Evolutionary conservation across 1,140 invertebrate genomes (phyloP), one percentile per base, ranked within the genome.

Genomic region (Oryzaephilus surinamensis): DNA sequence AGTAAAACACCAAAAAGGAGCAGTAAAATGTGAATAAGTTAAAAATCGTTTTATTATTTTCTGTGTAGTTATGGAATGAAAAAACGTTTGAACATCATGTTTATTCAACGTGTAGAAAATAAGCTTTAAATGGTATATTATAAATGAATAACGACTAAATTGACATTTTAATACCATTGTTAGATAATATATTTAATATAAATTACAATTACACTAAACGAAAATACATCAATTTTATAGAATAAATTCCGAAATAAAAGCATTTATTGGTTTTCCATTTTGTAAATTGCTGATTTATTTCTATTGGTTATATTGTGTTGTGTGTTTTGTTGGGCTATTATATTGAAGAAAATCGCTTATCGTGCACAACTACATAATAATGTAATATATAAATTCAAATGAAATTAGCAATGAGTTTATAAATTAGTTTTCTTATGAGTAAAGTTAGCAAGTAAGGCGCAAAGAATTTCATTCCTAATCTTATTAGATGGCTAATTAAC

Each of bases 401-500:
- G 38, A 45, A 49, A 49, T 49, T 49, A 49, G 40, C 39, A 46
- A 29, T 27, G 41, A 49, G 43, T 49, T 49, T 49, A 36, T 45
- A 49, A 49, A 49, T 49, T 49, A 49, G 47, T 49, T 49, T 45
- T 40, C 43, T 49, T 49, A 45, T 23, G 21, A 16, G 32, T 40
- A 13, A 29, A 43, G 35, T 37, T 33, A 31, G 33, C 44, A 46
- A 46, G 44, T 46, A 34, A 45, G 39, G 43, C 47, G 43, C 38
- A 49, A 45, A 49, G 47, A 49, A 49, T 49, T 45, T 40, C 39
- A 36, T 41, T 42, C 41, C 39, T 46, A 46, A 49, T 49, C 38
- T 37, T 39, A 45, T 49, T 49, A 45, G 37, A 49, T 45, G 47
- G 47, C 38, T 49, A 49, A 49, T 49, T 49, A 45, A 46, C 43